Conservation (phyloP, 2,797 vertebrate genomes). For the Myotis myotis region DNA sequence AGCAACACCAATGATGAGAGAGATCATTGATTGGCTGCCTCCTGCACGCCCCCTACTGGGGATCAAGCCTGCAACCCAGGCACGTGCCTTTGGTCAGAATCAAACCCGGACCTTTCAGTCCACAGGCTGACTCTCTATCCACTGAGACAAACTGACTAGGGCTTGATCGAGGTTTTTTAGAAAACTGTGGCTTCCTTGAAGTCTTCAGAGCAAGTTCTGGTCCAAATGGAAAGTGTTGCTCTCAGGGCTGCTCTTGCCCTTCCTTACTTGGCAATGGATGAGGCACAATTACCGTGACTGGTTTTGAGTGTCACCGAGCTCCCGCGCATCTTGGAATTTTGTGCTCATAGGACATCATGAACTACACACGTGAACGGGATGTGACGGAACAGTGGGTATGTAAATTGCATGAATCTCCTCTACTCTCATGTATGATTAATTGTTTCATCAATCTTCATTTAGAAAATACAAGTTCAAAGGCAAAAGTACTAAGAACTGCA, state of each 20-base stretch:
- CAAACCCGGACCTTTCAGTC: too few species aligned
- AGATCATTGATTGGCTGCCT: too few species aligned
- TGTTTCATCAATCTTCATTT: neutral
- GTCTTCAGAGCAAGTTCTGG: neutral
- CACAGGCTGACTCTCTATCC: too few species aligned
- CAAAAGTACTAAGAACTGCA: neutral
- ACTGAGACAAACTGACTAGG: too few species aligned
- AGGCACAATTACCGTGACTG: neutral
- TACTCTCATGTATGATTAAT: neutral
- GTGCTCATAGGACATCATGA: neutral
- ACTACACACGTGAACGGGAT: neutral
- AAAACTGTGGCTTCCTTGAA: neutral
- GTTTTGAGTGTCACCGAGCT: neutral
- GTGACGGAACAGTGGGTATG: neutral
- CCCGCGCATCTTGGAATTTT: neutral
- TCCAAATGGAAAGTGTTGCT: neutral
- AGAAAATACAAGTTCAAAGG: neutral
- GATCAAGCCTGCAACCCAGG: too few species aligned
- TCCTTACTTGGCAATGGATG: neutral
- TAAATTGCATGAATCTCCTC: neutral
- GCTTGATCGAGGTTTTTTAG: neutral
- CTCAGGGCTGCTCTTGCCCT: too few species aligned
- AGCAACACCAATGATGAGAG: too few species aligned
- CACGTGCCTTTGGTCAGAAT: too few species aligned
- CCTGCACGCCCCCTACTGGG: rapidly evolving